phyloP scores from a whole-genome alignment of 2,113 vertebrate species.

The Entelurus aequoreus region DNA sequence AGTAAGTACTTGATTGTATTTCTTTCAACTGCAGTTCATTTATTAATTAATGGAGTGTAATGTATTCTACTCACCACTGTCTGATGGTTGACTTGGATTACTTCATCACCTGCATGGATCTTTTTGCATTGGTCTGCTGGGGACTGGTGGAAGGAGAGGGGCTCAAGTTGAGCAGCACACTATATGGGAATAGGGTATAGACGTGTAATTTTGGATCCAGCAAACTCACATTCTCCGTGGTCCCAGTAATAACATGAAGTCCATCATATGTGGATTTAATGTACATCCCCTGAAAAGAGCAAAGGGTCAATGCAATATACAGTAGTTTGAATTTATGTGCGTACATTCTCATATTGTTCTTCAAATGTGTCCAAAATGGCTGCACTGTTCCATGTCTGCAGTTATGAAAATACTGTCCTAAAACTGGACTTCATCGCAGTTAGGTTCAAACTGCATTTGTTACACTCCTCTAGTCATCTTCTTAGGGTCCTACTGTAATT shows the following conservation, averaged over 20 bases:
- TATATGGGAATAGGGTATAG: neutral
- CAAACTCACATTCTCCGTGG: slow-evolving; percentile 69
- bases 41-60: neutral
- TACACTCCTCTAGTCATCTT: neutral
- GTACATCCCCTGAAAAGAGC: slow-evolving; percentile 67
- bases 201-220: slow-evolving; percentile 1
- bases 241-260: slow-evolving; percentile 72
- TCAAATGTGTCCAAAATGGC: neutral
- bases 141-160: slow-evolving; percentile 45
- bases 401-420: neutral
- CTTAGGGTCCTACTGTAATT: neutral
- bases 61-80: slow-evolving; percentile 61
- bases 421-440: neutral
- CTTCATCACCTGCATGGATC: slow-evolving; percentile 69
- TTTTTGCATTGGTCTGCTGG: slow-evolving; percentile 71
- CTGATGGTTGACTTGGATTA: slow-evolving; percentile 73
- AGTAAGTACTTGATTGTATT: neutral
- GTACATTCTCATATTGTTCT: neutral
- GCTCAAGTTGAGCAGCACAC: neutral
- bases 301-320: slow-evolving; percentile 3
- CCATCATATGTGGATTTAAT: slow-evolving; percentile 74
- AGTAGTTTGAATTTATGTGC: neutral
- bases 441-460: neutral
- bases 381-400: neutral
- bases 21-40: neutral